Evolutionary conservation across 2,113 vertebrate genomes (phyloP).

Genomic region (Ceyx cyanopectus): DNA sequence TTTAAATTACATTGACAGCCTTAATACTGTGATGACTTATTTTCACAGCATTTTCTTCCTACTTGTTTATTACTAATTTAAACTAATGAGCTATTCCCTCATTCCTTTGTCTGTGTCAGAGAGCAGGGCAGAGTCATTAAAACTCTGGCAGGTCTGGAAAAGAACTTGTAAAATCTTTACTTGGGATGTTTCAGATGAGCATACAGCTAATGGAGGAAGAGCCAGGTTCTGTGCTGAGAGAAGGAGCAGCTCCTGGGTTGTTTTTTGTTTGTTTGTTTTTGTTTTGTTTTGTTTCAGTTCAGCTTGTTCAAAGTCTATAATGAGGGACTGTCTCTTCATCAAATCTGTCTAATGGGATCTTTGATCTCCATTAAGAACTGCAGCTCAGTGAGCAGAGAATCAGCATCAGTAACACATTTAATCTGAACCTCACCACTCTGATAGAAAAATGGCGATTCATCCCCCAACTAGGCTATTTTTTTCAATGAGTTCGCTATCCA

Average conservation of each 20-base stretch:
- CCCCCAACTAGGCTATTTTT: conserved; percentile 24
- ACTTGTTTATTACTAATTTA: conserved; percentile 33
- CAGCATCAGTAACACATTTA: conserved; percentile 47
- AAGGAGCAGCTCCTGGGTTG: conserved; percentile 10
- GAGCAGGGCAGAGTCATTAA: conserved; percentile 44
- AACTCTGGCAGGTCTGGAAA: conserved; percentile 38
- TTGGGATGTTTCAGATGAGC: conserved; percentile 57
- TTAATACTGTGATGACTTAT: background rate
- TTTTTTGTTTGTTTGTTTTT: conserved; percentile 35
- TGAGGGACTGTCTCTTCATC: conserved; percentile 67
- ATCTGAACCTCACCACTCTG: background rate
- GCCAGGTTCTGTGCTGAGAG: conserved; percentile 30
- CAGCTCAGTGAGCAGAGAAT: conserved; percentile 47
- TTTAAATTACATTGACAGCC: background rate
- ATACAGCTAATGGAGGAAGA: conserved; percentile 44
- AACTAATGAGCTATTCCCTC: conserved; percentile 52
- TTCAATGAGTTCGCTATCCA: conserved; percentile 44
- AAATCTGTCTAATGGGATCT: conserved; percentile 72
- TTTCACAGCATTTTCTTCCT: background rate
- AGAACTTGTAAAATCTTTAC: conserved; percentile 52
- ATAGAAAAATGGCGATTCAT: conserved; percentile 35
- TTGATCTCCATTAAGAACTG: conserved; percentile 69
- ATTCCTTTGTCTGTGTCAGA: conserved; percentile 40
- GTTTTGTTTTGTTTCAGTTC: conserved; percentile 21
- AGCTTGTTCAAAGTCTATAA: conserved; percentile 64